Percentiles rank a stretch among this genome's conserved stretches.
These are phyloP conservation scores for Hylaeus anthracinus DNA, from an alignment of 1,140 invertebrate species.

Conservation along the genomic window DNA sequence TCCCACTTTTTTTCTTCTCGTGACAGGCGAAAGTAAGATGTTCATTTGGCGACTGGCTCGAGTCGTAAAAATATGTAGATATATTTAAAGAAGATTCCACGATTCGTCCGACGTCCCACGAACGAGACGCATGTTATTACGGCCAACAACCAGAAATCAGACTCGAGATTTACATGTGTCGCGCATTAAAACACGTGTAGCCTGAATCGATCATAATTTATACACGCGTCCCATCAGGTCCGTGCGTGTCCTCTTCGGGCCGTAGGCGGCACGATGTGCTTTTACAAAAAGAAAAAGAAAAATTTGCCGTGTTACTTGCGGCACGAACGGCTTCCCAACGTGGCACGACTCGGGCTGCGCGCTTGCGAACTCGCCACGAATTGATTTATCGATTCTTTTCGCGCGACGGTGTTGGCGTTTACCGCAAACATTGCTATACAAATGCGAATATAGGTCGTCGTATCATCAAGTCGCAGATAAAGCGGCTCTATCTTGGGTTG, in stretches of 20 bases:
- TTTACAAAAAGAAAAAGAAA: neutral
- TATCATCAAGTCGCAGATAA: slow-evolving; percentile 30
- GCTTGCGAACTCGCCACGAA: slow-evolving; percentile 56
- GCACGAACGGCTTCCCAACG: slow-evolving; percentile 31
- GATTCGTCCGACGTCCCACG: neutral
- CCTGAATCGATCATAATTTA: slow-evolving; percentile 46
- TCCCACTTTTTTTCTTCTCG: neutral
- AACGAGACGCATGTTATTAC: slow-evolving; percentile 3
- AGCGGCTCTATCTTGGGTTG: neutral
- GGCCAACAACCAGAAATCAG: neutral
- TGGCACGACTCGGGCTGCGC: slow-evolving; percentile 32
- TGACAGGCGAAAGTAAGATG: slow-evolving; percentile 18
- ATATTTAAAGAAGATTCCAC: slow-evolving; percentile 26
- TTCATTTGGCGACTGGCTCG: slow-evolving; percentile 13
- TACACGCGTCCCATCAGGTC: neutral
- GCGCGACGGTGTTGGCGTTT: slow-evolving; percentile 45
- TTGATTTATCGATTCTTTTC: slow-evolving; percentile 66
- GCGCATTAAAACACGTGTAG: slow-evolving; percentile 26
- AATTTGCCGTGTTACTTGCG: slow-evolving; percentile 28
- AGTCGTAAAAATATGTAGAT: slow-evolving; percentile 31
- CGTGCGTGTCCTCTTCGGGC: slow-evolving; percentile 18
- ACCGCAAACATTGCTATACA: slow-evolving; percentile 54
- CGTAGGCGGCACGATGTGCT: slow-evolving; percentile 10
- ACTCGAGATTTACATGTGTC: slow-evolving; percentile 19
- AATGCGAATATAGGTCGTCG: slow-evolving; percentile 55